Conservation (phyloP, 2,888 invertebrate species). For the Dioctria rufipes region DNA sequence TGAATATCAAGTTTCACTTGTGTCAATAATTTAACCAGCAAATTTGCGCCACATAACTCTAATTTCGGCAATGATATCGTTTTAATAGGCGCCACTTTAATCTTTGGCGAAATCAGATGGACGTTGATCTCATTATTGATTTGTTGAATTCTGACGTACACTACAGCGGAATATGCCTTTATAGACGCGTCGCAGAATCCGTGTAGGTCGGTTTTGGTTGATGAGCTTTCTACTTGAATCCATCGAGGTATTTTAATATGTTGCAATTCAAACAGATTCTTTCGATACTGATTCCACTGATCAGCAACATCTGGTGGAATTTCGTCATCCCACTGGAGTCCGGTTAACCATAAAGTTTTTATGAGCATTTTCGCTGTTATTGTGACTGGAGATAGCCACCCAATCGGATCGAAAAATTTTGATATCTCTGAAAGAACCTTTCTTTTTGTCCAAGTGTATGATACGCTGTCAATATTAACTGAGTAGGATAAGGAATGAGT, state of each 20-base stretch:
- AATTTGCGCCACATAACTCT: not conserved
- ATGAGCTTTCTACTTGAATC: not conserved
- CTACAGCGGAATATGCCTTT: not conserved
- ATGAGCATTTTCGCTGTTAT: not conserved
- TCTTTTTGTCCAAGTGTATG: not conserved
- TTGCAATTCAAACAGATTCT: not conserved
- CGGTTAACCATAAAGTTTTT: not conserved
- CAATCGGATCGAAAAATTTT: not conserved
- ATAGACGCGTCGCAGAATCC: conserved; percentile 12
- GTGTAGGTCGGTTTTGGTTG: not conserved
- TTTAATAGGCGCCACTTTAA: not conserved
- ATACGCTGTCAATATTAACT: not conserved
- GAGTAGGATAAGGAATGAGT: not conserved
- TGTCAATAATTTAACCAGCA: not conserved
- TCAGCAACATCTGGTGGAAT: not conserved
- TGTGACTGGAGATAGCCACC: not conserved
- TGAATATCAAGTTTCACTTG: not conserved
- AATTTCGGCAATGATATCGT: not conserved
- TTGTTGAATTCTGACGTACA: not conserved
- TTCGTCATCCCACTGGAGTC: not conserved
- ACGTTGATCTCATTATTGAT: not conserved
- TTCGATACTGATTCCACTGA: too few relatives aligned
- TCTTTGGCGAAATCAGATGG: not conserved
- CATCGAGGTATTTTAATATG: conserved; percentile 4
- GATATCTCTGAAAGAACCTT: not conserved